Base-by-base conservation (phyloP, 2,113 vertebrate species). In the Zootoca vivipara region DNA sequence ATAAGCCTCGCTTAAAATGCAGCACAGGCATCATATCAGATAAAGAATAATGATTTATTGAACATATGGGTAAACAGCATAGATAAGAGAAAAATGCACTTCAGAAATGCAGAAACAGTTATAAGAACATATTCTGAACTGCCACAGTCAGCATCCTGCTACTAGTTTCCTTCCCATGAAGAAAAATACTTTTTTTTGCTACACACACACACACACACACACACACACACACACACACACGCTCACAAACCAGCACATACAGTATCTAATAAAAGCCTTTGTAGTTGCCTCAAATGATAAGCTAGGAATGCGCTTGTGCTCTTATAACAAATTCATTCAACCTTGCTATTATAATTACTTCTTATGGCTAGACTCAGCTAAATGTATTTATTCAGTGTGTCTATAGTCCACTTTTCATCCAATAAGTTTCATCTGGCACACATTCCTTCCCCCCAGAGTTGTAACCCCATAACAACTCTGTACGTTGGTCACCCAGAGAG, bases 41-140 rank as follows among this genome's bases (percentile, higher is more conserved):
- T 95, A 95, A 95, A 95, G 94, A 95, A 93, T 95, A 94, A 94
- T 94, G 95, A 95, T 95, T 95, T 95, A 95, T 95, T 94, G 94
- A 95, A 94, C 93, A 92, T 93, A 93, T 81, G 93, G 93, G 93
- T 91, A 95, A 95, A 94, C 94, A 95, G 92, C 90, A 33, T 4
- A 95, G 95, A 95, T 95, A 95, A 95, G 91, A 82, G 87, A 94
- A 78, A 92, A 95, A 95, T 92, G 90, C 89, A 90, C 90, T 87
- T 92, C 0, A 12, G 84, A 91, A 92, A 86, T 89, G 87, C 87
- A 52, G 86, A 78, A 85, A 86, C 72, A 24, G 90, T 90, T 92
- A 86, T 90, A 74, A 82, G 92, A 85, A 81, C 8, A 88, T 70
- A 73, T 87, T 62, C 70, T 67, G 5, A 89, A 33, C 52, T 33